Base-by-base conservation (phyloP, 37 sponge, comb jelly and placozoan species). In the Cladorhizidae sp. region DNA sequence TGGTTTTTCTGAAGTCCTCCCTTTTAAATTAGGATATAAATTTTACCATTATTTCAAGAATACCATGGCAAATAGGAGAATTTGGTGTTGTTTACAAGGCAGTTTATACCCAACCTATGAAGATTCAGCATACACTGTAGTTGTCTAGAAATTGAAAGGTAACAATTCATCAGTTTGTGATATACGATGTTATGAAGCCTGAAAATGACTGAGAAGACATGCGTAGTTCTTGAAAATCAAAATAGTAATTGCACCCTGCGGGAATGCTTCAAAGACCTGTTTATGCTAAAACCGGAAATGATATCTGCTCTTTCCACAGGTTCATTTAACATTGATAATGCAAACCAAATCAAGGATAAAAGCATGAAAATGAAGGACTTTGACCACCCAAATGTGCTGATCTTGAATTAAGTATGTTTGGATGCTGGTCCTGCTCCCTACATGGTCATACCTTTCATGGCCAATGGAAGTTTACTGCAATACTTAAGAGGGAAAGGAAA, bases 61-160 rank as follows among this genome's bases (percentile, higher is more conserved):
- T n/a, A n/a, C n/a, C n/a, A n/a, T n/a, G n/a, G n/a, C n/a, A 28
- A 61, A 1, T 69, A 81, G 82, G 82, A 14, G 82, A 81, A 57
- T 81, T 81, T 72, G 82, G 82, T 41, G 73, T 81, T 36, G 82
- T 81, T 21, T 81, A 81, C 63, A 71, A 61, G 33, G 82, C 73
- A 26, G 42, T 72, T 3, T 61, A 57, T 32, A 43, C 72, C 29
- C 40, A 61, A 9, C 61, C 62, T 76, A 59, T 56, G 54, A 76
- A 32, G 29, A 23, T 6, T 61, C 62, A 5, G 59, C 62, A 21
- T 42, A 14, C 74, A 64, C 64, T 14, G 79, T 79, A 20, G 79
- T 69, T 9, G 79, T 79, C 35, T 67, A 79, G 49, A 79, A 68
- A 28, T 22, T 79, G 17, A 79, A 79, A 79, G 79, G 79, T 79